Evolutionary conservation across 2,888 invertebrate genomes (phyloP), one percentile per base, ranked within the genome.

Genomic region (Ochlodes sylvanus): DNA sequence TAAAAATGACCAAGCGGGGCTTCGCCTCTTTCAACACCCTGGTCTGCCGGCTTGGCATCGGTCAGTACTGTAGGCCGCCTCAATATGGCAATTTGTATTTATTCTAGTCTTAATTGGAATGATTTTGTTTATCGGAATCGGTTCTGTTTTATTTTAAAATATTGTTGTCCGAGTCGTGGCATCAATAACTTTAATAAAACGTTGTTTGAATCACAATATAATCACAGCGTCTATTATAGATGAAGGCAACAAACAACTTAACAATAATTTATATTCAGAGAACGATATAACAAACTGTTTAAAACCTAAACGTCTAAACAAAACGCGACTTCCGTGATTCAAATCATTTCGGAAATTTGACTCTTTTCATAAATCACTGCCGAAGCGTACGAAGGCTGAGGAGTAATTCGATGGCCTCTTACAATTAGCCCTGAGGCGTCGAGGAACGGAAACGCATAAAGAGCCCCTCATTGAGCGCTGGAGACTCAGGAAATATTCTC

Each of bases 371-470:
- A 81, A 84, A 84, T 83, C 80, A 75, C 75, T 73, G 69, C 50
- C 71, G 71, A 78, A 79, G 79, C 71, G 77, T 77, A 79, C n/a
- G 78, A 82, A 75, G 77, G 77, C 77, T 78, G 70, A 75, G 75
- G 75, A 74, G 85, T 82, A 88, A 86, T 85, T 83, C 77, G 82
- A 86, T 84, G 82, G 79, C 75, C 79, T 79, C 78, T 82, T 79
- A 79, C 80, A 85, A 87, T 83, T 82, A 80, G 78, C 80, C 83
- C 82, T 78, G 70, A 77, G 80, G 79, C 77, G 77, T 79, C 82
- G 77, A 79, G 82, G 83, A 84, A 80, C 75, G 82, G 80, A 78
- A 66, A 76, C 76, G 78, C 72, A 79, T 82, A 75, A 81, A 81
- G 81, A 78, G 76, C 58, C 60, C 58, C 41, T 60, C 44, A 58